Evolutionary conservation across 2,888 invertebrate species (phyloP).

Genomic region (Oscheius onirici): DNA sequence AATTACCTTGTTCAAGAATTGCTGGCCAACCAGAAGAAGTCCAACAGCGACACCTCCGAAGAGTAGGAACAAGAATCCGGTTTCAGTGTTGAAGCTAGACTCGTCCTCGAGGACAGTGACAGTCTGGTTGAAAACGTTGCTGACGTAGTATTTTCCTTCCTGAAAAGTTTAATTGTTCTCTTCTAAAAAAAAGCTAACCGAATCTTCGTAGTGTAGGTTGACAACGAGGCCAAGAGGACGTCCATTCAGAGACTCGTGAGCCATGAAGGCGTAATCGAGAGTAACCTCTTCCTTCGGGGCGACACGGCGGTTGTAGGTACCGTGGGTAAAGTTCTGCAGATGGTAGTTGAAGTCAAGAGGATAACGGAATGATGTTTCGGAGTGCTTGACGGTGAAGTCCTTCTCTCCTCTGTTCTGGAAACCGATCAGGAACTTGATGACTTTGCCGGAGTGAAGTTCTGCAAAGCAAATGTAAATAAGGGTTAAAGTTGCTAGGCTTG

Average conservation of each 20-base stretch:
- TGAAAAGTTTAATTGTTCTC: constrained; percentile 55
- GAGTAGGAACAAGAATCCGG: constrained; percentile 96
- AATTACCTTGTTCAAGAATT: constrained; percentile 70
- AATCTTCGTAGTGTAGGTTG: constrained; percentile 69
- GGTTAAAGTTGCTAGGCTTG: no score
- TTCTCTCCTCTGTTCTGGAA: constrained; percentile 92
- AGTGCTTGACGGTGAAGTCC: constrained; percentile 88
- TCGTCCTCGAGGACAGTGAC: constrained; percentile 93
- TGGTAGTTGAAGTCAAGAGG: constrained; percentile 98
- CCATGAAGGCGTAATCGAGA: constrained; percentile 91
- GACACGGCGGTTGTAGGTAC: constrained; percentile 86
- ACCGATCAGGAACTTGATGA: constrained; percentile 93
- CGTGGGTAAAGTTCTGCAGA: constrained; percentile 95
- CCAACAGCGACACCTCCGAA: constrained; percentile 88
- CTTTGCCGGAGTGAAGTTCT: constrained; percentile 90
- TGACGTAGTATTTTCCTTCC: constrained; percentile 80
- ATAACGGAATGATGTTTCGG: constrained; percentile 97
- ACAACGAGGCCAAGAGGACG: constrained; percentile 94
- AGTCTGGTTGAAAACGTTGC: constrained; percentile 97
- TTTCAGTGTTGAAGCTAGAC: constrained; percentile 96
- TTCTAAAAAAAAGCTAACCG: constrained; percentile 39
- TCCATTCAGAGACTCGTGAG: constrained; percentile 94
- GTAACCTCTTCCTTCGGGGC: constrained; percentile 92
- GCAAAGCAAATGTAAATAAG: background rate
- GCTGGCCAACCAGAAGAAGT: constrained; percentile 78